Evolutionary conservation across 2,888 invertebrate genomes (phyloP).

Genomic region (Meliscaeva auricollis): DNA sequence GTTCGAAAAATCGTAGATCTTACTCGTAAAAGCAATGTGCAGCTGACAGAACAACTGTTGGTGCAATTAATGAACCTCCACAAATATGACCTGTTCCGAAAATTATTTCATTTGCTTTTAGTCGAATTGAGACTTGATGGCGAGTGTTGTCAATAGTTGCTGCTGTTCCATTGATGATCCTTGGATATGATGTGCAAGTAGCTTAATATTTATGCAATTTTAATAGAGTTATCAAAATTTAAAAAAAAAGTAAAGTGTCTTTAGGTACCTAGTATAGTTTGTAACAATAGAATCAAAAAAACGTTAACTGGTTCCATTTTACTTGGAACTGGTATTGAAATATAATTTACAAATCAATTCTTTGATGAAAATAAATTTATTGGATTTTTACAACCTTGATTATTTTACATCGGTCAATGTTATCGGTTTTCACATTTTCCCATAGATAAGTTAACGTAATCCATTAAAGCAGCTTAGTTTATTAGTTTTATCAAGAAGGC

Average conservation of each 20-base stretch:
- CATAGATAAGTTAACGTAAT: not conserved
- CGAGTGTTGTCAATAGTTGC: constrained; percentile 78
- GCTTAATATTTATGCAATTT: too few species aligned
- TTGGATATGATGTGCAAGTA: constrained; percentile 11
- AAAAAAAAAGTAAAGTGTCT: not conserved
- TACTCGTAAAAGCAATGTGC: constrained; percentile 83
- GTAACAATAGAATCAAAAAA: not conserved
- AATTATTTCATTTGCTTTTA: constrained; percentile 76
- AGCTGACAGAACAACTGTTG: constrained; percentile 80
- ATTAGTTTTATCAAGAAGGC: too few species aligned
- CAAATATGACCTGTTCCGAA: constrained; percentile 82
- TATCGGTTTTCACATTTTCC: not conserved
- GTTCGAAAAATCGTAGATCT: constrained; percentile 60
- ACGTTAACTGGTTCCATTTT: not conserved
- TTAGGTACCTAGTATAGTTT: not conserved
- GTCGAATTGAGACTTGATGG: constrained; percentile 81
- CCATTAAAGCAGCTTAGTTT: too few species aligned
- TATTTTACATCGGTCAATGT: not conserved
- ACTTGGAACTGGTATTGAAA: not conserved
- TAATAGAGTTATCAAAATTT: too few species aligned
- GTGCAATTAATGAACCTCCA: constrained; percentile 80
- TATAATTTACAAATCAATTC: not conserved
- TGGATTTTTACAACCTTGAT: constrained; percentile 1
- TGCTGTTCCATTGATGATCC: constrained; percentile 80
- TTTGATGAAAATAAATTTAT: not conserved